These are phyloP conservation scores for Argopecten irradians DNA, from an alignment of 1,140 invertebrate species.

Conservation along the genomic window DNA sequence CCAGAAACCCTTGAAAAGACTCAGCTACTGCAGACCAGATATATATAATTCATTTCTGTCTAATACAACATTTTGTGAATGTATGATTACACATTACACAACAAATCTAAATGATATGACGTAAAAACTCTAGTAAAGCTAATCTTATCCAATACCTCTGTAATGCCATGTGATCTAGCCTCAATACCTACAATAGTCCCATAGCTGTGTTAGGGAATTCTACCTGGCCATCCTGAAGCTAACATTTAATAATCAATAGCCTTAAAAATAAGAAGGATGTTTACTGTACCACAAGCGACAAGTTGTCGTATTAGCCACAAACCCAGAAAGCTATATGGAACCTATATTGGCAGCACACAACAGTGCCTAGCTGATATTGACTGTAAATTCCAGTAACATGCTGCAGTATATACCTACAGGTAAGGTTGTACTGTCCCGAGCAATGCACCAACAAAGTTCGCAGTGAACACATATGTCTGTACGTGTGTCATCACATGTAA, in stretches of 20 bases:
- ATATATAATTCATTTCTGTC: too few species aligned
- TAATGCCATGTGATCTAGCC: too few species aligned
- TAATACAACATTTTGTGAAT: too few species aligned
- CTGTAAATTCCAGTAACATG: not conserved
- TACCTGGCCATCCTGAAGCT: too few species aligned
- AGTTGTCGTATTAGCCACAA: not conserved
- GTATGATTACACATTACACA: too few species aligned
- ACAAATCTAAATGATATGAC: too few species aligned
- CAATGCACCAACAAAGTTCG: slow-evolving; percentile 15
- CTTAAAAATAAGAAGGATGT: not conserved
- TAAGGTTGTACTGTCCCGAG: not conserved
- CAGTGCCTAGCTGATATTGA: not conserved
- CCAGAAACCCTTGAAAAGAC: too few species aligned
- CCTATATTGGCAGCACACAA: not conserved
- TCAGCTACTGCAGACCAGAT: too few species aligned
- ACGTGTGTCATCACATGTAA: not conserved
- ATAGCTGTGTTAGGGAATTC: too few species aligned
- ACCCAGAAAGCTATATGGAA: not conserved
- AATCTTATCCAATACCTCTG: too few species aligned
- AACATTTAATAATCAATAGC: not conserved
- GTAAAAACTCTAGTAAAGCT: too few species aligned
- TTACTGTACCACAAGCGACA: not conserved
- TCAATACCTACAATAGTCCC: too few species aligned
- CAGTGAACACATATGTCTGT: slow-evolving; percentile 1
- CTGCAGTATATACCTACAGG: not conserved